Base-by-base conservation (phyloP, 2,888 invertebrate species). In the Mamestra brassicae region DNA sequence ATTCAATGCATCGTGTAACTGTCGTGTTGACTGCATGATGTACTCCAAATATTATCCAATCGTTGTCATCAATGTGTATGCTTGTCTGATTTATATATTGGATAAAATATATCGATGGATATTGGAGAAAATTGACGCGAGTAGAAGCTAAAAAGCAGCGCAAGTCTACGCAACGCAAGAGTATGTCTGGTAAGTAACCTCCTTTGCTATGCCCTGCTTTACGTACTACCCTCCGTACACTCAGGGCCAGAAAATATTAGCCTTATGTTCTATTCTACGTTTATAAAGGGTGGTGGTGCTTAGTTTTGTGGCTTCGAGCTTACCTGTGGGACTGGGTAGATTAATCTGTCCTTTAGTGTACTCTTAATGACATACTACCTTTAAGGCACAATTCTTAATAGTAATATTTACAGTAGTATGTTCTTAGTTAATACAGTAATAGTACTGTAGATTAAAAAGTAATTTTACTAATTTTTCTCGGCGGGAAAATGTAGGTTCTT, bases 91-190 rank as follows among this genome's bases (percentile, higher is more conserved):
- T 80, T 80, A 76, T 80, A 76, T 80, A 78, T 76, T 84, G 86
- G 86, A 89, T 90, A 91, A 84, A 83, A 89, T 89, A 90, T 88
- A 88, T 87, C 86, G 86, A 90, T 87, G 91, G 90, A 92, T 89
- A 88, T 87, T 89, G 91, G 92, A 76, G 77, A 84, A 77, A 87
- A 87, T 90, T 92, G 90, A 91, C 93, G 94, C 94, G 93, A 93
- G 93, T 97, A 99, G 98, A 99, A 98, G 98, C 98, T 97, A 99
- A 98, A 98, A 98, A 98, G 98, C 98, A 98, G 97, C 98, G 98
- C 97, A 98, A 98, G 97, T 93, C 88, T 85, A 89, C 91, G 60
- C 95, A 95, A 78, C 95, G 96, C 93, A 98, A 98, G 97, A 98
- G 98, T 96, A 97, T 98, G 96, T 97, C 98, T 97, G 98, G 98